These are phyloP conservation scores for Drosophila mettleri DNA, from an alignment of 2,888 invertebrate genomes.

Conservation along the genomic window DNA sequence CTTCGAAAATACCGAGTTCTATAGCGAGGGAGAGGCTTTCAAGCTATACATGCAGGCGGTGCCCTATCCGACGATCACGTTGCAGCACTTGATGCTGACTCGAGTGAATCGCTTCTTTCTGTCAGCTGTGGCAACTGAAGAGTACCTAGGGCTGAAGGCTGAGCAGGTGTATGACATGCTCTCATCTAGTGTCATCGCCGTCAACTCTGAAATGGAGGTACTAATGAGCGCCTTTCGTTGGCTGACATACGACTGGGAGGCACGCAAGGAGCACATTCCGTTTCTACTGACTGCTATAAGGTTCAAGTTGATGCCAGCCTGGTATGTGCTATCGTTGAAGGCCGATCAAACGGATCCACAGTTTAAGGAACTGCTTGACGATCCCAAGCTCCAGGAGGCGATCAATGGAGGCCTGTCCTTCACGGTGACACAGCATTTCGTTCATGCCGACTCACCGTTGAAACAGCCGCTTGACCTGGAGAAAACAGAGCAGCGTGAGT, in stretches of 20 bases:
- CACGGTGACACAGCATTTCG: slow-evolving; percentile 24
- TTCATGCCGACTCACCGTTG: slow-evolving; percentile 7
- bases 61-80: slow-evolving; percentile 78
- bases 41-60: slow-evolving; percentile 85
- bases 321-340: slow-evolving; percentile 91
- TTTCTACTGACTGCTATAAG: slow-evolving; percentile 89
- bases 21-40: slow-evolving; percentile 88
- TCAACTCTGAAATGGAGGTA: slow-evolving; percentile 88
- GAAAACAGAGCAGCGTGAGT: slow-evolving; percentile 10
- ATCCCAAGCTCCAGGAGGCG: slow-evolving; percentile 11
- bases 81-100: slow-evolving; percentile 85
- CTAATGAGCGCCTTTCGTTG: slow-evolving; percentile 92
- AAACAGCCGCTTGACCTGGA: slow-evolving; percentile 8
- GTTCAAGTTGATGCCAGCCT: slow-evolving; percentile 91
- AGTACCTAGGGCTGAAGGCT: slow-evolving; percentile 88
- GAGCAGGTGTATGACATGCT: slow-evolving; percentile 88
- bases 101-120: slow-evolving; percentile 91
- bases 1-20: slow-evolving; percentile 87
- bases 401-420: slow-evolving; percentile 29
- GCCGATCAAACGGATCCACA: slow-evolving; percentile 88
- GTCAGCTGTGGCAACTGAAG: slow-evolving; percentile 89
- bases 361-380: slow-evolving; percentile 27
- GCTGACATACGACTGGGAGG: slow-evolving; percentile 89
- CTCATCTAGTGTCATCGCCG: slow-evolving; percentile 89
- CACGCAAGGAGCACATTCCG: slow-evolving; percentile 86